Base-by-base conservation (phyloP, 2,888 invertebrate genomes). In the Lingula anatina region DNA sequence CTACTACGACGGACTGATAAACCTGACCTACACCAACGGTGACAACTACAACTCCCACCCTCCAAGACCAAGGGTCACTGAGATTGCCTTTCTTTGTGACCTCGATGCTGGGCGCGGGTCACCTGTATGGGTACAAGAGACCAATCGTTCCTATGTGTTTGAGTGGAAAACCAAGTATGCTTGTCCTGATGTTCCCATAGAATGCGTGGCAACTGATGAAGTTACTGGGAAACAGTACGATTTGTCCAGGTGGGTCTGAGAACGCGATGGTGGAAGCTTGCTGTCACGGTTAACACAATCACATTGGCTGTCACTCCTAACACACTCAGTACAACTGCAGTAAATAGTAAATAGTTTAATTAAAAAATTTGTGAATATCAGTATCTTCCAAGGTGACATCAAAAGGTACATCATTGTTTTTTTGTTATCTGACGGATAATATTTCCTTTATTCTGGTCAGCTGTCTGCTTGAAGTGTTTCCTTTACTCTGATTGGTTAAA, bases 81-180 rank as follows among this genome's bases (percentile, higher is more conserved):
- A 69, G 55, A 74, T 76, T 18, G 62, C 67, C 2, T 74, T 76
- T 50, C 47, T 73, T 5, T 76, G 76, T 57, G 68, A 73, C 54
- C 59, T 53, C 7, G 54, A 56, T 25, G 67, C 64, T 31, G 73
- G 70, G 0, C 51, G 47, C 0, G 75, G 75, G 1, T 44, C 51
- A 3, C 75, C 75, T 2, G 57, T 60, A 43, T 73, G 69, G 53
- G 46, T 68, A 3, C 53, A 59, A 25, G 73, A 75, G 55, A 48
- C 49, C 1, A 53, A 68, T 39, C 61, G 65, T 46, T 64, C 62
- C 3, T 68, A 70, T 49, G 53, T 51, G 12, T 71, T 73, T 56
- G 54, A 62, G 42, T 71, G 69, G 69, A 49, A 58, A 27, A 68
- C 71, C 0, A 49, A 59, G 2, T 68, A 65, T 44, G 69, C 66